Percentiles rank a stretch among this genome's conserved stretches.
Conservation (phyloP, 1,140 invertebrate genomes). For the Holotrichia oblita region DNA sequence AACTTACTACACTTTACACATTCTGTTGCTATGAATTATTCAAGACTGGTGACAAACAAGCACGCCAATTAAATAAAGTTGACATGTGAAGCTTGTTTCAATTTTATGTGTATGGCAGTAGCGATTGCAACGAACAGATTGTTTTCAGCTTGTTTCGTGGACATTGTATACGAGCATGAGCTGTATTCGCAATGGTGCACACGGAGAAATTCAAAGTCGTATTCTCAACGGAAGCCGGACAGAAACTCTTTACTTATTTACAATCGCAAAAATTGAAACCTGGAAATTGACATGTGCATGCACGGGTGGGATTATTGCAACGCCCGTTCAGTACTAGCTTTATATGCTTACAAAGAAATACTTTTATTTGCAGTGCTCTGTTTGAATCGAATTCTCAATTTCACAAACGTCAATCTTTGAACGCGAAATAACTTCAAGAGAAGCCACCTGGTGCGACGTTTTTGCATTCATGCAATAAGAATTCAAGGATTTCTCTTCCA, state of each 20-base stretch:
- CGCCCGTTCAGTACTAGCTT: background rate
- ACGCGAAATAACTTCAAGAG: background rate
- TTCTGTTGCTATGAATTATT: too few relatives aligned
- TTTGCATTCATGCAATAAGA: too few relatives aligned
- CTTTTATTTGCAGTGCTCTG: background rate
- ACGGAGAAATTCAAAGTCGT: background rate
- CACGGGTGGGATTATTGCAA: background rate
- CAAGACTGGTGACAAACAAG: too few relatives aligned
- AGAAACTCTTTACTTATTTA: background rate
- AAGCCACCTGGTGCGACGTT: too few relatives aligned
- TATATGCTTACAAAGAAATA: background rate
- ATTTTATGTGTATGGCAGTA: background rate
- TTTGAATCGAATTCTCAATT: background rate
- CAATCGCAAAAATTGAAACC: constrained; percentile 10
- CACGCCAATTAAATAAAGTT: too few relatives aligned
- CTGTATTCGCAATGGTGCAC: background rate
- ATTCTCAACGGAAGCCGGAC: background rate
- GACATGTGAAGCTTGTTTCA: too few relatives aligned
- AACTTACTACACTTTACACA: too few relatives aligned
- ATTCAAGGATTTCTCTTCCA: too few relatives aligned
- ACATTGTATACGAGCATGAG: background rate
- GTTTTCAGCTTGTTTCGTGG: background rate
- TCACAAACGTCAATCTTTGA: background rate
- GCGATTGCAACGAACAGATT: background rate
- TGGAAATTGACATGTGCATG: background rate